A percentile compares a stretch with the other conserved stretches of the same genome.
phyloP scores from a whole-genome alignment of 2,113 vertebrate species.

The Pangasianodon gigas region DNA sequence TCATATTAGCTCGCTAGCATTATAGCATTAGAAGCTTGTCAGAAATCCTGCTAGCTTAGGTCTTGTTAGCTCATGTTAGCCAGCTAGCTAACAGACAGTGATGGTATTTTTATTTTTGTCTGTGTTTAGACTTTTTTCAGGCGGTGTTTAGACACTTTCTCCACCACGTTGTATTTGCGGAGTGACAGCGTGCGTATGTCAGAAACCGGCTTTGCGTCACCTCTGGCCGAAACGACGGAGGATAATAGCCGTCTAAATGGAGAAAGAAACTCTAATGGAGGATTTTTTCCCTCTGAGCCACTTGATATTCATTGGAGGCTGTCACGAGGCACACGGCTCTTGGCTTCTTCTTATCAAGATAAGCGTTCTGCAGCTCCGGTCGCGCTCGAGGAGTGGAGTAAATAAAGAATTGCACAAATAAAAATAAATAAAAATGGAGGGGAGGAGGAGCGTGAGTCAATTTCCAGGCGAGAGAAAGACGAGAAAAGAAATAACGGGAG shows the following conservation, averaged over 20 bases:
- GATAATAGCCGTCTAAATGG: slow-evolving; percentile 52
- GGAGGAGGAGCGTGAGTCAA: slow-evolving; percentile 34
- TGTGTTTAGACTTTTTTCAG: background rate
- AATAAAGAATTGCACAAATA: slow-evolving; percentile 44
- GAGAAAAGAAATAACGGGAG: slow-evolving; percentile 43
- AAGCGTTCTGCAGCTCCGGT: slow-evolving; percentile 34
- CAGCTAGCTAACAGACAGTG: background rate
- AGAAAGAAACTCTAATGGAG: slow-evolving; percentile 53
- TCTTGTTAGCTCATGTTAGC: background rate
- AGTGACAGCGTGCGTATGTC: slow-evolving; percentile 48
- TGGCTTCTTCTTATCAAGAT: slow-evolving; percentile 58
- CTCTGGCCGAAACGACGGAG: slow-evolving; percentile 28
- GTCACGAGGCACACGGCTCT: slow-evolving; percentile 46
- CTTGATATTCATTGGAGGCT: slow-evolving; percentile 62
- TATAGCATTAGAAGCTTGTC: background rate
- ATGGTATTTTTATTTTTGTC: background rate
- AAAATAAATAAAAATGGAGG: slow-evolving; percentile 26
- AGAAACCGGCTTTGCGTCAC: slow-evolving; percentile 36
- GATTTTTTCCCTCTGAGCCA: slow-evolving; percentile 48
- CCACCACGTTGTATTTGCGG: slow-evolving; percentile 48
- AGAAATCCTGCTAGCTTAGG: background rate
- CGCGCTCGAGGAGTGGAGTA: slow-evolving; percentile 22
- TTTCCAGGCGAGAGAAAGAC: slow-evolving; percentile 43
- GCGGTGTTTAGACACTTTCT: background rate
- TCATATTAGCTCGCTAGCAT: background rate